Percentiles rank a stretch among this genome's conserved stretches.
phyloP scores from a whole-genome alignment of 1,140 invertebrate genomes.

The Bursaphelenchus mucronatus region DNA sequence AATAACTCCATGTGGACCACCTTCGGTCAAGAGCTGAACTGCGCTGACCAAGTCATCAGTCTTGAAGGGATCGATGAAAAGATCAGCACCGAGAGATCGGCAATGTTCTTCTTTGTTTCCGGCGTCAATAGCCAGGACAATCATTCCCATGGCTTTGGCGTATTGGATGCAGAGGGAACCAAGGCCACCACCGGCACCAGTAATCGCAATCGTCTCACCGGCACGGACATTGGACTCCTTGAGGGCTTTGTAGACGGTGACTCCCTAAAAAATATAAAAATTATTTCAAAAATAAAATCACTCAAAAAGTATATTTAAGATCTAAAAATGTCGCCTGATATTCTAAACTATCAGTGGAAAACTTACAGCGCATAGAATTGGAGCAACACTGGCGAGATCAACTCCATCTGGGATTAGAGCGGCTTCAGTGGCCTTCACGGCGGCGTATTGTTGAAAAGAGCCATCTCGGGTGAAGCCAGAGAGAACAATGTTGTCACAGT shows the following conservation, averaged over 20 bases:
- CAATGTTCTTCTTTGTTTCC: slow-evolving; percentile 30
- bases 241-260: slow-evolving; percentile 36
- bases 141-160: slow-evolving; percentile 37
- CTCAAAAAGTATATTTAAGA: too few relatives aligned
- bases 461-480: slow-evolving; percentile 36
- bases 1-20: slow-evolving; percentile 36
- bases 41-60: neutral
- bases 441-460: slow-evolving; percentile 37
- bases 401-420: slow-evolving; percentile 24
- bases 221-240: slow-evolving; percentile 28
- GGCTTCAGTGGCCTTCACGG: slow-evolving; percentile 24
- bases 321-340: too few relatives aligned
- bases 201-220: slow-evolving; percentile 31
- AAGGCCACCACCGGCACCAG: slow-evolving; percentile 39
- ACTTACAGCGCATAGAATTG: slow-evolving; percentile 34
- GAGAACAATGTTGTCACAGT: slow-evolving; percentile 22
- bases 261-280: slow-evolving; percentile 19
- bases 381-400: slow-evolving; percentile 27
- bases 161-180: slow-evolving; percentile 38
- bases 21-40: slow-evolving; percentile 21
- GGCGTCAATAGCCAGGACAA: slow-evolving; percentile 33
- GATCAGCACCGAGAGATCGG: slow-evolving; percentile 30
- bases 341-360: neutral
- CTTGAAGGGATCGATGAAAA: slow-evolving; percentile 25
- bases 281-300: neutral